These are phyloP conservation scores for Heliconius nattereri DNA, from an alignment of 1,140 invertebrate species.

Conservation along the genomic window DNA sequence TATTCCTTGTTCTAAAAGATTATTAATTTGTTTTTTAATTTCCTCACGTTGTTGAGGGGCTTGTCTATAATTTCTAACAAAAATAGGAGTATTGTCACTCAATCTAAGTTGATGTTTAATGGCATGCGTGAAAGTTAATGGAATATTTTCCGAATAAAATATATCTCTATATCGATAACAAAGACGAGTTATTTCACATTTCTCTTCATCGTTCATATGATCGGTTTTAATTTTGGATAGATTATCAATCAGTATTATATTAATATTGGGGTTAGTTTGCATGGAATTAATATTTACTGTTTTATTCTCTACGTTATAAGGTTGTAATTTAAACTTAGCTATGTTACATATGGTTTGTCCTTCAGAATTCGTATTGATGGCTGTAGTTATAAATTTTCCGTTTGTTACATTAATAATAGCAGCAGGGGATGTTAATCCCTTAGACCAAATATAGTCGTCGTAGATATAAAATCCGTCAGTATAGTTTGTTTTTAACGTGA, in stretches of 20 bases:
- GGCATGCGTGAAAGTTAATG: conserved; percentile 9
- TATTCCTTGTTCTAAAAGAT: conserved; percentile 2
- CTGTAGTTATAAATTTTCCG: too few relatives aligned
- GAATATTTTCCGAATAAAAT: conserved; percentile 15
- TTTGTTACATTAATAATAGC: too few relatives aligned
- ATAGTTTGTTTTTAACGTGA: too few relatives aligned
- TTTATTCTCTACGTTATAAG: too few relatives aligned
- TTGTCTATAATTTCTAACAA: conserved; percentile 18
- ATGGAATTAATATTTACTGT: too few relatives aligned
- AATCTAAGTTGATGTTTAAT: conserved; percentile 14
- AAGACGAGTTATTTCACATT: background rate
- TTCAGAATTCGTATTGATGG: too few relatives aligned
- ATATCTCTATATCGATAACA: background rate
- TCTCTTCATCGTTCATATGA: background rate
- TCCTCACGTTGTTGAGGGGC: conserved; percentile 18
- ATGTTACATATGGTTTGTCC: too few relatives aligned
- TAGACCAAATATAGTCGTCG: too few relatives aligned
- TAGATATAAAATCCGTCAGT: too few relatives aligned
- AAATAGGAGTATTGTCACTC: conserved; percentile 18
- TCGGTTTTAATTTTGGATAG: background rate
- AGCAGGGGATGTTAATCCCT: too few relatives aligned
- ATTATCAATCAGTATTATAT: background rate
- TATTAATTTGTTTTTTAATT: conserved; percentile 19
- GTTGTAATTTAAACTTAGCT: too few relatives aligned
- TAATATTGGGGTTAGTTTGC: too few relatives aligned